These are phyloP conservation scores for Dexiosoma caninum DNA, from an alignment of 2,888 invertebrate genomes.

Conservation along the genomic window DNA sequence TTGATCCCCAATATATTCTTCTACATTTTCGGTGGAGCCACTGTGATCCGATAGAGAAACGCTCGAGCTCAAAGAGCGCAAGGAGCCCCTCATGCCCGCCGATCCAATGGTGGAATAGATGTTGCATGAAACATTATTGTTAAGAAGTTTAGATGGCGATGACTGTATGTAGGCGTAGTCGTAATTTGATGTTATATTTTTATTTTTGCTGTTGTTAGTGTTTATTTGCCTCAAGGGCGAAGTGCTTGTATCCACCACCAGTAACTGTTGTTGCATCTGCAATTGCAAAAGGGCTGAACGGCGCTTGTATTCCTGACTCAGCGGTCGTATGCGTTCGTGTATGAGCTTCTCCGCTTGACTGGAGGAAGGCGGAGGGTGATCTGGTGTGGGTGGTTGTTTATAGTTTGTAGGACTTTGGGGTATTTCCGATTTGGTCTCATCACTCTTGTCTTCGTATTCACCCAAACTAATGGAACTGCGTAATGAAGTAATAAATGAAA, in stretches of 20 bases:
- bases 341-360: conserved; percentile 92
- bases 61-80: conserved; percentile 86
- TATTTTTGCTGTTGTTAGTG: conserved; percentile 27
- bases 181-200: conserved; percentile 68
- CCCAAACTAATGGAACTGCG: conserved; percentile 67
- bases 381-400: conserved; percentile 94
- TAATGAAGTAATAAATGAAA: too few relatives aligned
- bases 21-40: conserved; percentile 86
- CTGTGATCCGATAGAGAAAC: conserved; percentile 87
- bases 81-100: conserved; percentile 71
- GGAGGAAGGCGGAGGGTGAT: conserved; percentile 95
- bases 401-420: conserved; percentile 94
- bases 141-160: conserved; percentile 52
- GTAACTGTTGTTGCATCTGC: conserved; percentile 70
- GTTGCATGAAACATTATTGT: conserved; percentile 78
- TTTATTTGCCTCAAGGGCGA: conserved; percentile 69
- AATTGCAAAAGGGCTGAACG: conserved; percentile 70
- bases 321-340: conserved; percentile 91
- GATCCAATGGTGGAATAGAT: conserved; percentile 72
- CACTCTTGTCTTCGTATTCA: conserved; percentile 70
- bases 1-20: conserved; percentile 90
- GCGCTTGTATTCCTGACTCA: conserved; percentile 86
- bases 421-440: conserved; percentile 77
- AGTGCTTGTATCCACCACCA: conserved; percentile 72
- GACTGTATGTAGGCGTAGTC: conserved; percentile 69